Evolutionary conservation across 2,888 invertebrate species (phyloP), one percentile per base, ranked within the genome.

Genomic region (Hydraecia micacea): DNA sequence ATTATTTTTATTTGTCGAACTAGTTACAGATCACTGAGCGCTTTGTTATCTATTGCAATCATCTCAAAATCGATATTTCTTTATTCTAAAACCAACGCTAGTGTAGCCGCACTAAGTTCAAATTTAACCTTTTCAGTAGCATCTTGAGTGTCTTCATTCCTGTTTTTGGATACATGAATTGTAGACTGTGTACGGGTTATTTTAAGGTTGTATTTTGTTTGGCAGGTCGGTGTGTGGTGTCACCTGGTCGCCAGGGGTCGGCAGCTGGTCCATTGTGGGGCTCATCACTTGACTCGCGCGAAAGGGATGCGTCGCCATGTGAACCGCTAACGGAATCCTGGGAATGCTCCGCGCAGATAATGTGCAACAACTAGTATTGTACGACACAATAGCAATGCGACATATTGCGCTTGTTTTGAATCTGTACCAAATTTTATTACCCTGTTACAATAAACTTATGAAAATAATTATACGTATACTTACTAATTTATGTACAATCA

Each of bases 261-360:
- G 93, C 94, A 93, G 94, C 94, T 94, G 96, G 95, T 93, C 91
- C 91, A 92, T 95, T 95, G 94, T 95, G 92, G 89, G 92, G 91
- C 93, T 92, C 95, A 94, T 96, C 96, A 96, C 96, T 96, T 96
- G 96, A 96, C 96, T 95, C 95, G 92, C 90, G 91, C 93, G 94
- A 95, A 96, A 96, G 96, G 96, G 96, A 96, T 96, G 96, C 93
- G 92, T 91, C 90, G 92, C 92, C 95, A 93, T 96, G 96, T 93
- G 95, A 95, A 96, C 93, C 85, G 88, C 92, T 93, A 94, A 95
- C 95, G 94, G 95, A 92, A 93, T 94, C 94, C 93, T 94, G 94
- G 93, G 94, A 94, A 93, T 93, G 94, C 93, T 92, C 93, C 90
- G 91, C 93, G 90, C 90, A 93, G 92, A 94, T 92, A 93, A 92